Base-by-base conservation (phyloP, 2,797 vertebrate species). In the Gambusia yucatana region DNA sequence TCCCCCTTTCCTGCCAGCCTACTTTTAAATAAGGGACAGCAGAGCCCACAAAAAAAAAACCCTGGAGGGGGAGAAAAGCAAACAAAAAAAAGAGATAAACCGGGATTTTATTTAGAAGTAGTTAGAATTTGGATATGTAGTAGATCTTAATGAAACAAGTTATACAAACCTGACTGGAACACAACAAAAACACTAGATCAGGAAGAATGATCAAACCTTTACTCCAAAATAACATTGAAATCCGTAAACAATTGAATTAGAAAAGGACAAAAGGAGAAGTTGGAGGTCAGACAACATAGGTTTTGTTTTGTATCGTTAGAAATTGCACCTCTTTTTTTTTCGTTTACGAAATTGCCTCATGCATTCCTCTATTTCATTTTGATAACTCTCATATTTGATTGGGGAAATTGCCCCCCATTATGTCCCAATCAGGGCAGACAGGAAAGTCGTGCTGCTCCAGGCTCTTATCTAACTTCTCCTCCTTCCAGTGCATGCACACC, bases 381-480 rank as follows among this genome's bases (percentile, higher is more conserved):
- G 20, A 3, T 52, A 30, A 28, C 57, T 73, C 74, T 36, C 48
- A 74, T 7, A 11, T 74, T 77, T 52, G 39, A 82, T 84, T 85
- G 76, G 78, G 69, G 80, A 89, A 92, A 92, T 92, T 84, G 84
- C 74, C 72, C 84, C 84, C 86, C 86, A 79, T 90, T 93, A 90
- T 69, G 82, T 76, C 39, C 84, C 81, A 87, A 82, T 84, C 75
- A 4, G 80, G 30, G 63, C 78, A 86, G 82, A 90, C 48, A 85
- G 83, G 75, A 75, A 59, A 47, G 83, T n/a, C 87, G 87, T 89
- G 85, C 89, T 73, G 76, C 82, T 57, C 14, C 57, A 55, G 76
- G 82, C 7, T 82, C 88, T 91, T 83, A 84, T 88, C 86, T 87
- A 79, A 79, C 74, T 6, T 47, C 79, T 83, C 47, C 72, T 83